phyloP scores from a whole-genome alignment of 2,888 invertebrate genomes.

The Ochlodes sylvanus region DNA sequence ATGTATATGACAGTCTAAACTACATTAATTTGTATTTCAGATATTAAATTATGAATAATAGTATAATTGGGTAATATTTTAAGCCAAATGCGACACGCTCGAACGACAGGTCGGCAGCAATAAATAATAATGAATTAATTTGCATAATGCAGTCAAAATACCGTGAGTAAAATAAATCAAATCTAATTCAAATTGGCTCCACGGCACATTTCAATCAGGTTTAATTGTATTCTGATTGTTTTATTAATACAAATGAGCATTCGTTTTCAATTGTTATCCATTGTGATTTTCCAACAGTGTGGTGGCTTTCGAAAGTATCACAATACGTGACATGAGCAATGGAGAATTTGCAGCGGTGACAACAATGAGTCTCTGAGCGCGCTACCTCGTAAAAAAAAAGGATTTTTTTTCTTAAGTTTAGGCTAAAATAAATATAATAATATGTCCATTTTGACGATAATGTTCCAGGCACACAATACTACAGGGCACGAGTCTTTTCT shows the following conservation, averaged over 20 bases:
- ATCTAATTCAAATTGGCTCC: slow-evolving; percentile 27
- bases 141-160: slow-evolving; percentile 36
- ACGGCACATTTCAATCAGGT: slow-evolving; percentile 11
- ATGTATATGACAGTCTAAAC: no score
- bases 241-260: slow-evolving; percentile 18
- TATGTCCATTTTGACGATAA: no score
- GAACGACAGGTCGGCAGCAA: slow-evolving; percentile 22
- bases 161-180: slow-evolving; percentile 31
- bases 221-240: slow-evolving; percentile 30
- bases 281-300: not conserved
- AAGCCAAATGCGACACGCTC: slow-evolving; percentile 4
- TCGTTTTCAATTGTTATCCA: slow-evolving; percentile 24
- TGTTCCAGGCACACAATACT: no score
- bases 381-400: no score
- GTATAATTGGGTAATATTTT: not conserved
- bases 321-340: slow-evolving; percentile 8
- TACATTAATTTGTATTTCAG: not conserved
- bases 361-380: not conserved
- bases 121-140: slow-evolving; percentile 32
- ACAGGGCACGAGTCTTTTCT: no score
- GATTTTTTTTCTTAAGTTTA: no score
- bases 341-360: not conserved
- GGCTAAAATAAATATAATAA: no score
- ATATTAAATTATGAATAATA: slow-evolving; percentile 5
- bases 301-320: slow-evolving; percentile 15